phyloP scores from a whole-genome alignment of 2,888 invertebrate genomes.

The Latheticus oryzae region DNA sequence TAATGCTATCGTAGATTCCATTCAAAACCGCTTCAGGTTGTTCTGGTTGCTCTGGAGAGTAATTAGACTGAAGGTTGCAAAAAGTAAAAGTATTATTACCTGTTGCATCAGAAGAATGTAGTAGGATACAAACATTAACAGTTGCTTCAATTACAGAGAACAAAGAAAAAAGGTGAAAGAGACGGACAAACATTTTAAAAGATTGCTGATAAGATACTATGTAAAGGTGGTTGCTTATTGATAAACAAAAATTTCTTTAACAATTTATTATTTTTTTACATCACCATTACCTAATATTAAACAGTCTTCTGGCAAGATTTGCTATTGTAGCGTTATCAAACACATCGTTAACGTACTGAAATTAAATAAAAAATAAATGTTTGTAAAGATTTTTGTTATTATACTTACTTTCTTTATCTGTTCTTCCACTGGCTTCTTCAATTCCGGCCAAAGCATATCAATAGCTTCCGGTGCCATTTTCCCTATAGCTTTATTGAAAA shows the following conservation, averaged over 20 bases:
- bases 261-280: slow-evolving; percentile 17
- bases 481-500: slow-evolving; percentile 63
- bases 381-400: slow-evolving; percentile 2
- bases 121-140: slow-evolving; percentile 21
- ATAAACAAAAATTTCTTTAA: slow-evolving; percentile 7
- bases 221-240: neutral
- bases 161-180: neutral
- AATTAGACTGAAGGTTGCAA: neutral
- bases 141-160: slow-evolving; percentile 8
- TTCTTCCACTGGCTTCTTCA: slow-evolving; percentile 60
- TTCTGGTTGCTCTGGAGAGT: too few species aligned
- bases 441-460: slow-evolving; percentile 64
- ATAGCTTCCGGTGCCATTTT: slow-evolving; percentile 62
- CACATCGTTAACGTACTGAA: slow-evolving; percentile 62
- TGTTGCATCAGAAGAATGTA: neutral
- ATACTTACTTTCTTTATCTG: slow-evolving; percentile 60
- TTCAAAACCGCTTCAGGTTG: slow-evolving; percentile 5
- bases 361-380: slow-evolving; percentile 45
- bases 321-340: slow-evolving; percentile 60
- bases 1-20: slow-evolving; percentile 17
- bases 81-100: slow-evolving; percentile 15
- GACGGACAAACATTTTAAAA: too few species aligned
- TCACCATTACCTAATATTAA: slow-evolving; percentile 55
- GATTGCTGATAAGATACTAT: slow-evolving; percentile 2
- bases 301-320: slow-evolving; percentile 59